Evolutionary conservation across 2,888 invertebrate genomes (phyloP).

Genomic region (Tridacna gigas): DNA sequence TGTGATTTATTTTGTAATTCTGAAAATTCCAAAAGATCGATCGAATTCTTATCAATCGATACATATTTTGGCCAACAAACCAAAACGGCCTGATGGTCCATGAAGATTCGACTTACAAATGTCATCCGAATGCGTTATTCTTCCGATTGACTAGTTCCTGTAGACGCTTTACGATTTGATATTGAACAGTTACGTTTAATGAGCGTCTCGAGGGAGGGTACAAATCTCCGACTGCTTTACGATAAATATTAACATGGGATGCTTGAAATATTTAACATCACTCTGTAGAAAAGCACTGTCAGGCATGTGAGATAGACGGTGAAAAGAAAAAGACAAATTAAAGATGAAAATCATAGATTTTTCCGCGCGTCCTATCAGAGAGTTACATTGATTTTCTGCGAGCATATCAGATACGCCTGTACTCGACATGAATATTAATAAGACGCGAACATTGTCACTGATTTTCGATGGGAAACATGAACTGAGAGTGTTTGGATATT

Average conservation of each 20-base stretch:
- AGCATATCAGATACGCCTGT: conserved; percentile 21
- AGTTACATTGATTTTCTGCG: conserved; percentile 41
- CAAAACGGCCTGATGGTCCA: too few species aligned
- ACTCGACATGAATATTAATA: conserved; percentile 21
- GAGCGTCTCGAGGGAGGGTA: conserved; percentile 3
- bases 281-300: conserved; percentile 2
- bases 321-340: conserved; percentile 13
- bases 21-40: too few species aligned
- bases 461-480: neutral
- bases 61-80: too few species aligned
- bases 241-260: conserved; percentile 10
- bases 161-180: conserved; percentile 14
- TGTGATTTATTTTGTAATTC: too few species aligned
- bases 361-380: conserved; percentile 9
- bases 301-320: neutral
- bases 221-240: conserved; percentile 17
- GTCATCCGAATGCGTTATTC: neutral
- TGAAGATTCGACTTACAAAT: neutral
- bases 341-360: conserved; percentile 17
- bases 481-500: too few species aligned
- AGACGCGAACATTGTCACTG: neutral
- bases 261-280: conserved; percentile 11
- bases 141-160: neutral
- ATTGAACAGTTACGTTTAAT: conserved; percentile 29
- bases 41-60: too few species aligned